These are phyloP conservation scores for Fregata magnificens DNA, from an alignment of 2,113 vertebrate genomes.

Conservation along the genomic window DNA sequence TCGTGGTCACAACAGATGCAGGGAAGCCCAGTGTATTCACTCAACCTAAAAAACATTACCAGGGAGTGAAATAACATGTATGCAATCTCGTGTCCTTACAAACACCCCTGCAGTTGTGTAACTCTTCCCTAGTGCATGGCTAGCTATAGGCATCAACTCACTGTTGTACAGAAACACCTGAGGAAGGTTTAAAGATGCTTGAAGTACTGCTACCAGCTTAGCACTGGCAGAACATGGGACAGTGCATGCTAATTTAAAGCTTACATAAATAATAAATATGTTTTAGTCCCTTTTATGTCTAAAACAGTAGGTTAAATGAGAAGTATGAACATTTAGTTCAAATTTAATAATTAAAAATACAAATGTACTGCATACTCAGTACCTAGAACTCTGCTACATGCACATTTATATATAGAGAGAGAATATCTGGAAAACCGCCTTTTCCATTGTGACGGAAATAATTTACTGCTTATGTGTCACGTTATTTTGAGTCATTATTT, in stretches of 20 bases:
- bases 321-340: background rate
- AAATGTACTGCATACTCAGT: background rate
- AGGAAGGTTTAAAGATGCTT: background rate
- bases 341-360: background rate
- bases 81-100: background rate
- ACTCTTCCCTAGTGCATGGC: background rate
- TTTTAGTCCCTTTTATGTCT: background rate
- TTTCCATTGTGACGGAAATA: background rate
- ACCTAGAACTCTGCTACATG: background rate
- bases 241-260: background rate
- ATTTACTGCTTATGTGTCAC: background rate
- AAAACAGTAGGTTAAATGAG: background rate
- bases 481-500: conserved; percentile 10
- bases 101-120: background rate
- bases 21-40: background rate
- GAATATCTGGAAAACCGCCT: background rate
- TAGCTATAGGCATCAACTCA: background rate
- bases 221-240: background rate
- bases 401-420: background rate
- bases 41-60: background rate
- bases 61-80: background rate
- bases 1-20: background rate
- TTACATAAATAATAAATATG: background rate
- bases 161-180: background rate
- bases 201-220: background rate